A percentile compares a stretch with the other conserved stretches of the same genome.
These are phyloP conservation scores for Natator depressus DNA, from an alignment of 2,113 vertebrate species.

Conservation along the genomic window DNA sequence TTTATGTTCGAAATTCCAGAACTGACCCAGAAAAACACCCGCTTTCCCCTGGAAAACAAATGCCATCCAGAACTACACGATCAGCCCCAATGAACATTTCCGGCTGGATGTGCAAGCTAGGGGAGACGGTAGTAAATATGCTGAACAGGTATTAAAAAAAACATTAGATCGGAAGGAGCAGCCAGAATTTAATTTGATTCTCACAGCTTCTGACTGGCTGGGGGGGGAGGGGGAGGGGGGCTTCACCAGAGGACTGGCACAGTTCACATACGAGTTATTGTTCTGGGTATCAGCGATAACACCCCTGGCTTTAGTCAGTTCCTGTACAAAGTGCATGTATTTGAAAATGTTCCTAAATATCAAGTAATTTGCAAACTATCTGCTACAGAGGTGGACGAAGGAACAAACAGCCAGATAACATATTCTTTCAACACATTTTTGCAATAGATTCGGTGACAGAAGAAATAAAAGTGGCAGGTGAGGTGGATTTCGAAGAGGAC, in stretches of 20 bases:
- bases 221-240: neutral
- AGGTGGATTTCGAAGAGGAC: constrained; percentile 65
- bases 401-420: constrained; percentile 47
- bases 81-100: constrained; percentile 65
- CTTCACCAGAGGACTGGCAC: constrained; percentile 54
- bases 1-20: constrained; percentile 69
- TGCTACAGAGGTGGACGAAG: constrained; percentile 57
- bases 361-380: constrained; percentile 17
- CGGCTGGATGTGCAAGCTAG: neutral
- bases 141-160: constrained; percentile 68
- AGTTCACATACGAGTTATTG: constrained; percentile 48
- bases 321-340: constrained; percentile 68
- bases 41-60: constrained; percentile 61
- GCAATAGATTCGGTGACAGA: constrained; percentile 44
- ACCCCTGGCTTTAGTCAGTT: constrained; percentile 68
- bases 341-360: constrained; percentile 71
- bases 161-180: constrained; percentile 62
- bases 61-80: constrained; percentile 36
- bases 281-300: constrained; percentile 69
- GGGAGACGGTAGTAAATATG: constrained; percentile 49
- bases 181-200: neutral
- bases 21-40: neutral
- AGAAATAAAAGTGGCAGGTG: constrained; percentile 61
- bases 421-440: constrained; percentile 69
- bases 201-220: constrained; percentile 54